Conservation (phyloP, 30 jellyfish, hydroid and myxozoan species). For the Aurelia sp. region DNA sequence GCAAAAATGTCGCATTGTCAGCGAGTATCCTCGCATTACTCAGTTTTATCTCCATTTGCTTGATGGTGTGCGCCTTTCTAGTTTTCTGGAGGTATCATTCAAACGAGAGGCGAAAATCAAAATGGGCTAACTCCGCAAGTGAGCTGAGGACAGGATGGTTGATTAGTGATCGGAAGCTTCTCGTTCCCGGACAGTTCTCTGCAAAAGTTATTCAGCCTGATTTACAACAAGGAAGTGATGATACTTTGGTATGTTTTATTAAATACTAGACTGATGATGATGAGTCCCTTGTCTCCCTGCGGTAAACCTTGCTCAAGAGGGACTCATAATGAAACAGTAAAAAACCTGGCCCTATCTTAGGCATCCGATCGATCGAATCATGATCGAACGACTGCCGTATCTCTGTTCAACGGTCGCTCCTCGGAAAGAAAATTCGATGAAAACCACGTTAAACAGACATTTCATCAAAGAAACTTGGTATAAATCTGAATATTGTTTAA, state of each 20-base stretch:
- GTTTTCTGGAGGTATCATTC: constrained; percentile 74
- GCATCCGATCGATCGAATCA: no score
- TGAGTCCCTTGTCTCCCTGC: no score
- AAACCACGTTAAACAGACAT: no score
- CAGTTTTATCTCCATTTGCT: constrained; percentile 51
- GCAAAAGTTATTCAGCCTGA: constrained; percentile 85
- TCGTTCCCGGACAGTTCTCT: constrained; percentile 90
- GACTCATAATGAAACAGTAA: no score
- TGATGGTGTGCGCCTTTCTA: constrained; percentile 71
- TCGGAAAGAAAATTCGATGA: no score
- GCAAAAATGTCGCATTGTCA: constrained; percentile 52
- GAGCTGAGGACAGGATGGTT: constrained; percentile 82
- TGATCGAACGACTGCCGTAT: no score
- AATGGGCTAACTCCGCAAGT: constrained; percentile 54
- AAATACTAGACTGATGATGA: no score
- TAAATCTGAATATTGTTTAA: no score
- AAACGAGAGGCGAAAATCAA: constrained; percentile 46
- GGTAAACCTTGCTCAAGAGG: no score
- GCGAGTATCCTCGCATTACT: constrained; percentile 75
- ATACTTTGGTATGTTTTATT: constrained; percentile 12
- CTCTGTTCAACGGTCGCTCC: no score
- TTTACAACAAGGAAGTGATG: constrained; percentile 30
- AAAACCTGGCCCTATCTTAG: no score
- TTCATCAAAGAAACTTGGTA: no score
- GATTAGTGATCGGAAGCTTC: constrained; percentile 78